phyloP scores from a whole-genome alignment of 2,113 vertebrate genomes.

The Potamarius usumacintae region DNA sequence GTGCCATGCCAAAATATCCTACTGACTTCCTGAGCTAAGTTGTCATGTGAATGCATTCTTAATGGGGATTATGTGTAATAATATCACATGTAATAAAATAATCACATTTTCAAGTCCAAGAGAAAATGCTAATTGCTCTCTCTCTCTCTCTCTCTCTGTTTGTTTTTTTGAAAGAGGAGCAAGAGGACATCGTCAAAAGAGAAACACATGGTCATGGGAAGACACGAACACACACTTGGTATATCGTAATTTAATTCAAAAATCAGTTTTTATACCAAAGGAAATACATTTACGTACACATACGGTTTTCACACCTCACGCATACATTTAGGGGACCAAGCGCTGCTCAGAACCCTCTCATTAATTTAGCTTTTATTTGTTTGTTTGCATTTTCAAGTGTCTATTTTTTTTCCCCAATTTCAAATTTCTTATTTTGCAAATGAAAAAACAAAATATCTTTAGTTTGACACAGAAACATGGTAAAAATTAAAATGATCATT shows the following conservation, averaged over 20 bases:
- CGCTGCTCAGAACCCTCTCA: not conserved
- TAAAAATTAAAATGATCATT: not conserved
- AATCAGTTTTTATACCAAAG: not conserved
- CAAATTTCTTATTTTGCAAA: not conserved
- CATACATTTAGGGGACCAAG: not conserved
- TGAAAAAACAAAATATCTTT: not conserved
- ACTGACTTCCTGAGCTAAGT: conserved; percentile 16
- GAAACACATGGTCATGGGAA: not conserved
- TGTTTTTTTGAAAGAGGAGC: not conserved
- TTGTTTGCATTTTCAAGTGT: not conserved
- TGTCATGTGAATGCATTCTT: not conserved
- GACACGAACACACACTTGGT: not conserved
- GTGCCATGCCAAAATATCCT: not conserved
- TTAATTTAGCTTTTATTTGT: not conserved
- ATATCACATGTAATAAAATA: not conserved
- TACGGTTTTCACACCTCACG: not conserved
- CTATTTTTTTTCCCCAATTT: not conserved
- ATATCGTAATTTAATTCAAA: not conserved
- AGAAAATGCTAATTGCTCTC: not conserved
- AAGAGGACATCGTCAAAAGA: not conserved
- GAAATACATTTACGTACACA: too few species aligned
- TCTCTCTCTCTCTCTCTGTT: too few species aligned
- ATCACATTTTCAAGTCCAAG: not conserved
- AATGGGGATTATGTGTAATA: not conserved
- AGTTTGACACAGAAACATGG: not conserved